A percentile compares a stretch with the other conserved stretches of the same genome.
Conservation (phyloP, 2,113 vertebrate genomes). For the Tragelaphus strepsiceros region DNA sequence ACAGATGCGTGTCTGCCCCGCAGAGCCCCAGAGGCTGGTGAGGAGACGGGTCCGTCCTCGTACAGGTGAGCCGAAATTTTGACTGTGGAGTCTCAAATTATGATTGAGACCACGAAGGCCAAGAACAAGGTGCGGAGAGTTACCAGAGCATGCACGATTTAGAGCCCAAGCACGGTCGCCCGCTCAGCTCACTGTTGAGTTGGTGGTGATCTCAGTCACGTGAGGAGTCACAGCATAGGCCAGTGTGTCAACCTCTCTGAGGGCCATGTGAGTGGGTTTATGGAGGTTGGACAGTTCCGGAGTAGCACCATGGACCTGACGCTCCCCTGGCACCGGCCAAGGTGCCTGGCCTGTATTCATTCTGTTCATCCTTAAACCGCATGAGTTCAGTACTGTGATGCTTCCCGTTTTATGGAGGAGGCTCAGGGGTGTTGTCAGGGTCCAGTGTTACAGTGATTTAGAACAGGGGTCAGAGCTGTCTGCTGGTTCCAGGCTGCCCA, state of each 20-base stretch:
- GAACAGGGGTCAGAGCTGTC: not conserved
- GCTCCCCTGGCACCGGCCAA: rapidly evolving
- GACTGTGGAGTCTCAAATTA: not conserved
- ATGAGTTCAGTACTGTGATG: not conserved
- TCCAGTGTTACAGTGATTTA: not conserved
- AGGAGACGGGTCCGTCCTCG: not conserved
- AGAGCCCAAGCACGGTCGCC: rapidly evolving
- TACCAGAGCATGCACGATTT: rapidly evolving
- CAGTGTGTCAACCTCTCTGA: not conserved
- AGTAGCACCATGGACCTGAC: rapidly evolving
- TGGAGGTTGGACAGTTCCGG: rapidly evolving
- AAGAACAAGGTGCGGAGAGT: too few species aligned
- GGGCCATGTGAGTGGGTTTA: rapidly evolving
- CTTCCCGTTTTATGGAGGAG: not conserved
- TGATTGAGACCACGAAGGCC: not conserved
- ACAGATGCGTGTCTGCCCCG: not conserved
- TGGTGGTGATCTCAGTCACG: not conserved
- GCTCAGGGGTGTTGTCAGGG: not conserved
- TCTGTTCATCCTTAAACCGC: not conserved
- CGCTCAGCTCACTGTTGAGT: not conserved
- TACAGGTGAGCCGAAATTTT: not conserved
- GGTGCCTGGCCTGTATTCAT: not conserved
- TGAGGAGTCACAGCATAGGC: not conserved
- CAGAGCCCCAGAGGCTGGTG: not conserved
- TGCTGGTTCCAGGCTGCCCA: not conserved